Base-by-base conservation (phyloP, 2,888 invertebrate species). In the Microplitis manilae region DNA sequence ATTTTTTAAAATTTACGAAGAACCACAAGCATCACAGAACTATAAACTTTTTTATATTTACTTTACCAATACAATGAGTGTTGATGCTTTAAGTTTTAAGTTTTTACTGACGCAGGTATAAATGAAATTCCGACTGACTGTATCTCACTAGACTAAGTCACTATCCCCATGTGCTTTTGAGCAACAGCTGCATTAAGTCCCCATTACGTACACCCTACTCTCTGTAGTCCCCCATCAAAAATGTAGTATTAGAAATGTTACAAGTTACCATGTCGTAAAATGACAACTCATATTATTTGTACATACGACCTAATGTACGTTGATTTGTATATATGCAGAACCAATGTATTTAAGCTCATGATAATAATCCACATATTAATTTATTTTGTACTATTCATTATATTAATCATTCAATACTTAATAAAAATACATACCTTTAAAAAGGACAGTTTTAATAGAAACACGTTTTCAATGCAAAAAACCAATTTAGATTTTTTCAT, bases 121-220 rank as follows among this genome's bases (percentile, higher is more conserved):
- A 30, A 30, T 30, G 30, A 30, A 30, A 15, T 68, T 30, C 8
- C 30, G 17, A 20, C 59, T 17, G 7, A 68, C 50, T 41, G 50
- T 50, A 8, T 50, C 9, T 50, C 13, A 50, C 50, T 50, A 4
- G 50, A 50, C 50, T 50, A 50, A 8, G 13, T 50, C 13, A 50
- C 50, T 68, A n/a, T 38, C 41, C n/a, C 17, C n/a, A 40, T 41
- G 9, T 68, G 15, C 68, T 15, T n/a, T 39, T 6, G 41, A 13
- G 50, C 70, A 59, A 70, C 70, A 72, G 71, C 71, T 72, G 71
- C 62, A 38, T 15, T 39, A 62, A 70, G 38, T 70, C 62, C 71
- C 62, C 50, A 17, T 59, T 60, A 20, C 30, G 13, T 30, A 59
- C 20, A 70, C 59, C 38, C 70, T 50, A 59, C 60, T 20, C 71